Conservation (phyloP, 30 jellyfish, hydroid and myxozoan species). For the Hydractinia symbiolongicarpus region DNA sequence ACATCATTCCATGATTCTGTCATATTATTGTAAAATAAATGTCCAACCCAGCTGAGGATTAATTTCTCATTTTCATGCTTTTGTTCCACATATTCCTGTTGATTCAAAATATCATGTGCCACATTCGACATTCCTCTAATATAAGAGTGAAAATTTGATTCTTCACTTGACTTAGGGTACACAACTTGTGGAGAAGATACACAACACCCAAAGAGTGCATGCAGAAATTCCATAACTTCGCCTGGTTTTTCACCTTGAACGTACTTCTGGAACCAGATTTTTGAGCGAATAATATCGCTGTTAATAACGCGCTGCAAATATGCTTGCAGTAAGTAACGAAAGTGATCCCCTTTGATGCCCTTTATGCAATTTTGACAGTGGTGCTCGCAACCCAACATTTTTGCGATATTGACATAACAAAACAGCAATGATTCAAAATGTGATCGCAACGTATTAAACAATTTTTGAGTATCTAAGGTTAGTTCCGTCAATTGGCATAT, state of each 20-base stretch:
- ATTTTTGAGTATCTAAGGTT: slow-evolving; percentile 10
- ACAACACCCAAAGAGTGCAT: slow-evolving; percentile 33
- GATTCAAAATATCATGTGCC: background rate
- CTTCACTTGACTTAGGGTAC: background rate
- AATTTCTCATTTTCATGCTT: slow-evolving; percentile 16
- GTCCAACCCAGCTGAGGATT: slow-evolving; percentile 22
- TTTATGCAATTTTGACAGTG: slow-evolving; percentile 55
- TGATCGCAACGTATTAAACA: background rate
- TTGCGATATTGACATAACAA: slow-evolving; percentile 42
- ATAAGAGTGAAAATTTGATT: background rate
- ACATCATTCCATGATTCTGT: slow-evolving; percentile 17
- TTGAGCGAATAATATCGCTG: background rate
- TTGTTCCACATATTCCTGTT: slow-evolving; percentile 18
- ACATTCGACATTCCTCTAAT: background rate
- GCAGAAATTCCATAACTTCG: slow-evolving; percentile 17
- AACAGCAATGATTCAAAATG: slow-evolving; percentile 22
- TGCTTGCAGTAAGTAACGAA: slow-evolving; percentile 31
- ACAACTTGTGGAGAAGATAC: background rate
- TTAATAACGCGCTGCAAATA: slow-evolving; percentile 26
- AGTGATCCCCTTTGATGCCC: slow-evolving; percentile 64
- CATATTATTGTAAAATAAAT: background rate
- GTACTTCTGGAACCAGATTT: slow-evolving; percentile 17
- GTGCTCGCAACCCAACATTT: slow-evolving; percentile 68
- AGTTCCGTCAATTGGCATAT: slow-evolving; percentile 2
- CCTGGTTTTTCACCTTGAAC: background rate